A percentile compares a stretch with the other conserved stretches of the same genome.
phyloP scores from a whole-genome alignment of 2,888 invertebrate genomes.

The Automeris io region DNA sequence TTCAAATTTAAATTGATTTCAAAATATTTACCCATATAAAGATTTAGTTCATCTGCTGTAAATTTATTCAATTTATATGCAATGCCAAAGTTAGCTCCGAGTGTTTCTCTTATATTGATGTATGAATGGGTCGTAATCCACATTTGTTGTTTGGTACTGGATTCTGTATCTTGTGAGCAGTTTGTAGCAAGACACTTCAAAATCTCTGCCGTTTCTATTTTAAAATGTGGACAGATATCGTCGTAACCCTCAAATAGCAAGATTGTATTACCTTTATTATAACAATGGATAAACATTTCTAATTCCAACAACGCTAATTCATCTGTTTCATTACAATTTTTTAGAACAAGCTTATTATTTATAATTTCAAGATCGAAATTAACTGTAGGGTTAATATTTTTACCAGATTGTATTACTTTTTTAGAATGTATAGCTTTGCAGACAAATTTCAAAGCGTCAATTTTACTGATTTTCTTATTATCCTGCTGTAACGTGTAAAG shows the following conservation, averaged over 20 bases:
- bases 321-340: neutral
- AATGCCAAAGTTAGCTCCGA: neutral
- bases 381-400: neutral
- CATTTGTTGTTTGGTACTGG: neutral
- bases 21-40: neutral
- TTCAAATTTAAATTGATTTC: neutral
- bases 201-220: neutral
- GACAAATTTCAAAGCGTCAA: slow-evolving; percentile 4
- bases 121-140: slow-evolving; percentile 1
- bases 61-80: neutral
- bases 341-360: neutral
- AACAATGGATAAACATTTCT: slow-evolving; percentile 3
- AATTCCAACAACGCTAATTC: neutral
- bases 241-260: slow-evolving; percentile 8
- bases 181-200: slow-evolving; percentile 1
- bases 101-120: neutral
- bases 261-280: slow-evolving; percentile 2
- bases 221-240: slow-evolving; percentile 5
- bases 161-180: neutral
- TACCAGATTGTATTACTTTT: neutral
- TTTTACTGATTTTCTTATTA: neutral
- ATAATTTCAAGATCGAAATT: slow-evolving; percentile 4
- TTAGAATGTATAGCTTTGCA: neutral
- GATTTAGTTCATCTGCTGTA: neutral
- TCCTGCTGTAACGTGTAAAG: slow-evolving; percentile 4